Evolutionary conservation across 2,888 invertebrate species (phyloP), one percentile per base, ranked within the genome.

Genomic region (Ephialtes manifestator): DNA sequence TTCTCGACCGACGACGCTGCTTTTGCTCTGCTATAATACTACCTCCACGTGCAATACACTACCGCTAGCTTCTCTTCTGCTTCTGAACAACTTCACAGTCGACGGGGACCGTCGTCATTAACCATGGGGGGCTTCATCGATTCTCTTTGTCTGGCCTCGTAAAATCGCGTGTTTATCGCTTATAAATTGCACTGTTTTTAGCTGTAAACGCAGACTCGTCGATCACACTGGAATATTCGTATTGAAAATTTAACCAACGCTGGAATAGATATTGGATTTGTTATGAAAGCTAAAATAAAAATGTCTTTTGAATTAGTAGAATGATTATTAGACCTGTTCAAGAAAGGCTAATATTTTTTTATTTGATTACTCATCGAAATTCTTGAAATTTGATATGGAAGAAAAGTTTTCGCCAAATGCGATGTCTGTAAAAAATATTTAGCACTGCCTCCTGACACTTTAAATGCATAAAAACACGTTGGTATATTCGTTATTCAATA

Each of bases 1-100:
- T 86, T 82, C 77, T 77, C 76, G 46, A 76, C 48, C 85, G 85
- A 60, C 83, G 79, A 76, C 83, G 65, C 79, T 53, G 67, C 75
- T 75, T 70, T 78, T 39, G 35, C 75, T 11, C 28, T 2, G 15
- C 35, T 68, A 24, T 28, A 15, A 68, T 68, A 68, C 65, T n/a
- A 39, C 31, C 0, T 67, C 43, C 24, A 68, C 48, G 48, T 68
- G 43, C 46, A 10, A 13, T 35, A 18, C 35, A 10, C 35, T 15
- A 10, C 7, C 35, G 28, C 55, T 55, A 58, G 24, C 39, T 79
- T 68, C 71, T 55, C 68, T 70, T 5, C 4, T 24, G 28, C 35
- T 35, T 71, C 72, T 70, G 51, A 58, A 60, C 67, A 67, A 83
- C 67, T 39, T 39, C 58, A 24, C 15, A 35, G 51, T 51, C 60